Evolutionary conservation across 2,113 vertebrate species (phyloP), one percentile per base, ranked within the genome.

Genomic region (Formicarius rufipectus): DNA sequence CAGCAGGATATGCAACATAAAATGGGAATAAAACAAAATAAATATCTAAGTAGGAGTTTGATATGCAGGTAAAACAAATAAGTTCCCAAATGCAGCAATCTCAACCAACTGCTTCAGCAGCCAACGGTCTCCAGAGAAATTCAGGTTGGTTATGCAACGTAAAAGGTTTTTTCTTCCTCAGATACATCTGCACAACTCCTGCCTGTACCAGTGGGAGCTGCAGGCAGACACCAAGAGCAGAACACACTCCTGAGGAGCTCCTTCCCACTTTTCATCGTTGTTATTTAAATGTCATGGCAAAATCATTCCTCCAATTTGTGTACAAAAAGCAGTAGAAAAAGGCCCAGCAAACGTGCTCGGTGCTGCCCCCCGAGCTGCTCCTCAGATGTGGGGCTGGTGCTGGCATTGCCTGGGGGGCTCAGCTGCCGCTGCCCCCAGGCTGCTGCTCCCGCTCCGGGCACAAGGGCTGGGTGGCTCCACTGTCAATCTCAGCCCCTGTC

Each of bases 271-370:
- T 93, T 86, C 76, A 83, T 80, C 15, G 1, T 20, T 92, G 90
- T 85, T 91, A 82, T 96, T 89, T 93, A 96, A 97, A 97, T 96
- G 93, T 97, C 96, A 97, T n/a, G 50, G 91, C 78, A 28, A 97
- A 97, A 92, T 20, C 50, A 90, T 55, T 64, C 37, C 84, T 59
- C 55, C 75, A 64, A 69, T 94, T 77, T 81, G 84, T 69, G 20
- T 60, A 33, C 89, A n/a, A 91, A 58, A 59, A 58, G 40, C 53
- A 0, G 87, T 80, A 18, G 37, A 30, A 12, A 60, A 6, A 35
- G 31, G 37, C 23, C 52, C 78, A 40, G 88, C 52, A 47, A 89
- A 83, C 71, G 37, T 44, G 64, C 92, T 37, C 56, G 2, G 64
- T 2, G 12, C 90, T 31, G 31, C 76, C 5, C 40, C 75, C 64